Evolutionary conservation across 2,797 vertebrate genomes (phyloP), one percentile per base, ranked within the genome.

Genomic region (Aythya fuligula): DNA sequence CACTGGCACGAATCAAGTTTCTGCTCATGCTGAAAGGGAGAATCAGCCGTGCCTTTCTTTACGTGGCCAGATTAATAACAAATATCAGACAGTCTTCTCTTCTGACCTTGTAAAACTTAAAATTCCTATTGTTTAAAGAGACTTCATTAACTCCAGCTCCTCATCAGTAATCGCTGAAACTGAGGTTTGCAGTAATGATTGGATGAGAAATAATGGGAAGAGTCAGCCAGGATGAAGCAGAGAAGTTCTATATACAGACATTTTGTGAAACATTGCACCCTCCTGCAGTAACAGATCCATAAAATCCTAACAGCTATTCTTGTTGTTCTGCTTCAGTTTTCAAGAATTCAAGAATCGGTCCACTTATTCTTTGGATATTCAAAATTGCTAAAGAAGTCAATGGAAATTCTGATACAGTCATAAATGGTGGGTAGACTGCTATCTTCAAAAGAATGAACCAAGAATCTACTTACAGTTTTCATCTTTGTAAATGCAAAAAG

Each of bases 371-470:
- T 34, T 78, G 43, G 66, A 9, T 78, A 60, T 76, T 90, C 61
- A 64, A 54, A 38, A 61, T 11, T 69, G 18, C 73, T 62, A 14
- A 45, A 75, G 51, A 89, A 75, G 38, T 43, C 41, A 79, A 0
- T 58, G 56, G 62, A 71, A 87, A 28, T 84, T 64, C 57, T 38
- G 73, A 82, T 28, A 80, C 17, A 84, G 28, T 49, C 22, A 22
- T 66, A 92, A 73, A 36, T 58, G 61, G n/a, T 78, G 61, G 38
- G 49, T 6, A 83, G 67, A 75, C 45, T 54, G 15, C 43, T 84
- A 24, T 78, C 65, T 88, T 87, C 80, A 61, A 64, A 89, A 64
- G 75, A 86, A 22, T 87, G 90, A 96, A 89, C 38, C 3, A 56
- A 38, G 60, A 15, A 32, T 71, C 47, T 87, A n/a, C 51, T 53